Evolutionary conservation across 2,797 vertebrate species (phyloP), one percentile per base, ranked within the genome.

Genomic region (Oceanodroma leucorhoa): DNA sequence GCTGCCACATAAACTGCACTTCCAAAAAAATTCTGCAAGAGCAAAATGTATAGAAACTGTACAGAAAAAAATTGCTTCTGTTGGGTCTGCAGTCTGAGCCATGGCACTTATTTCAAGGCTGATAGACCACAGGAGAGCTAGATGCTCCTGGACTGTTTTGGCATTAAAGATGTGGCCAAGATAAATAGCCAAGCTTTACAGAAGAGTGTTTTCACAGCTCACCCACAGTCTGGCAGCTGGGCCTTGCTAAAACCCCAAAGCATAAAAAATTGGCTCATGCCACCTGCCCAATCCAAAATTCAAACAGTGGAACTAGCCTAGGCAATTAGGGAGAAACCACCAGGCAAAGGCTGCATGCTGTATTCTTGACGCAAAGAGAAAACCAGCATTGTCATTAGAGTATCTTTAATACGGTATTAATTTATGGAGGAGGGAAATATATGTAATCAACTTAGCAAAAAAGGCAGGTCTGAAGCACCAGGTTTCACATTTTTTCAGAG

Each of bases 151-250:
- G 29, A 50, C 32, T 89, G 55, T 71, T 88, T 83, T 90, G 58
- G 93, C 81, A 85, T 89, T 76, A 72, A 76, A 95, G 83, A 71
- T 61, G 55, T 34, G 92, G 65, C 75, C 93, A 95, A 94, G 90
- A 94, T 89, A 94, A 97, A 96, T 83, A 95, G 84, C 71, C 22
- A 94, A 85, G 78, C 40, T 87, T 85, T 81, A 48, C 43, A 84
- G 36, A 95, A 67, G n/a, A 77, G 69, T 53, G 30, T 93, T 96
- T 96, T 96, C 75, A 84, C 73, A 94, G 36, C 91, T 93, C 50
- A 91, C 61, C 54, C 82, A 79, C 69, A 89, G 36, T 26, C 60
- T 95, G 87, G 91, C 92, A 97, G 76, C 89, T 95, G 83, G 62
- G 54, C 24, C 23, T 93, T 2, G 2, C 76, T 94, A 80, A 95